These are phyloP conservation scores for Sarotherodon lohbergeri DNA, from an alignment of 2,113 vertebrate species.

Conservation along the genomic window DNA sequence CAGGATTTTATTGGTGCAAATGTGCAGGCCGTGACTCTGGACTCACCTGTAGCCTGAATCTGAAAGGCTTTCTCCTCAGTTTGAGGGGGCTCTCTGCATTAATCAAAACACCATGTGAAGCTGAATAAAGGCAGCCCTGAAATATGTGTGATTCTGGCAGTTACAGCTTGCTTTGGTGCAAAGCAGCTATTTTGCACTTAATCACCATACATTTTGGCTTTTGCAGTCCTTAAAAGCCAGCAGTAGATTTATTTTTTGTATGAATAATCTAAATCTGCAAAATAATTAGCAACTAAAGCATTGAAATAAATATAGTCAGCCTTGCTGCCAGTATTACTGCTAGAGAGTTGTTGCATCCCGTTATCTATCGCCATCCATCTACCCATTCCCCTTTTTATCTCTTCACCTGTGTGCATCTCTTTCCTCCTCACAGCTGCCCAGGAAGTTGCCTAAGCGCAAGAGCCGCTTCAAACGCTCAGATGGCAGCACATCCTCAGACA, in stretches of 20 bases:
- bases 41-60: conserved; percentile 51
- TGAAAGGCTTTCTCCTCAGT: not conserved
- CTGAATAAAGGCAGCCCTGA: not conserved
- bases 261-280: not conserved
- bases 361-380: not conserved
- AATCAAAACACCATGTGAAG: not conserved
- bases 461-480: conserved; percentile 82
- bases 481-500: conserved; percentile 82
- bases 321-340: not conserved
- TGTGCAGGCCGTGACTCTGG: not conserved
- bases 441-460: conserved; percentile 80
- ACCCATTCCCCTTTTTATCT: not conserved
- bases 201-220: not conserved
- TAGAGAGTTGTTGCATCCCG: not conserved
- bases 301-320: not conserved
- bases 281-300: not conserved
- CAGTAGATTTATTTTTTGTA: not conserved
- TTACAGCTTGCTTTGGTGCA: not conserved
- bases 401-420: not conserved
- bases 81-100: not conserved
- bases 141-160: not conserved
- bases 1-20: not conserved
- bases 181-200: not conserved
- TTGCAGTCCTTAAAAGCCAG: not conserved
- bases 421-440: conserved; percentile 65